phyloP scores from a whole-genome alignment of 2,113 vertebrate species.

The Hippotragus niger region DNA sequence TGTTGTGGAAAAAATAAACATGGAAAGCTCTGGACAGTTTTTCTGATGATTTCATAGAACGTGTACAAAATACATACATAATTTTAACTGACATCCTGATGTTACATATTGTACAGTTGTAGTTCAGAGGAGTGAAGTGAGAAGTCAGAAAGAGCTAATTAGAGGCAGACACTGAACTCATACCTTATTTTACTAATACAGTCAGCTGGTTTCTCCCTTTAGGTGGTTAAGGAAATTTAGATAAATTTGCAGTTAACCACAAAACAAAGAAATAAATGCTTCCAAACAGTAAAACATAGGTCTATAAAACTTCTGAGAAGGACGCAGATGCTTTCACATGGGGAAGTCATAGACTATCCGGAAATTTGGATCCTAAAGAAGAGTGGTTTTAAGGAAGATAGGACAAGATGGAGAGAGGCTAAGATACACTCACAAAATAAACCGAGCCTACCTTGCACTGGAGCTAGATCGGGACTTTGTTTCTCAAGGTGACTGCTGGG shows the following conservation, averaged over 20 bases:
- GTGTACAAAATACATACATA: not conserved
- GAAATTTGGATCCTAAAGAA: not conserved
- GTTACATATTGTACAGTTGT: not conserved
- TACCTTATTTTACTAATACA: not conserved
- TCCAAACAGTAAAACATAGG: not conserved
- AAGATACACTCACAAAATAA: not conserved
- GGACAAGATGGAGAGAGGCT: not conserved
- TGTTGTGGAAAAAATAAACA: not conserved
- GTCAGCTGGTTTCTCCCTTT: not conserved
- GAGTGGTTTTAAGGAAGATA: not conserved
- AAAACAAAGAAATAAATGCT: not conserved
- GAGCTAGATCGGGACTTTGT: not conserved
- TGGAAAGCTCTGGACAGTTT: not conserved
- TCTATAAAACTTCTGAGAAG: not conserved
- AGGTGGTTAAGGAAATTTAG: not conserved
- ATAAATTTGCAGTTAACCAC: not conserved
- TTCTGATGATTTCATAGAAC: conserved; percentile 9
- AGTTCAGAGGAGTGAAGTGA: not conserved
- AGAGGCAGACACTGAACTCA: not conserved
- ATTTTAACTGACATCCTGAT: not conserved
- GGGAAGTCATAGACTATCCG: not conserved
- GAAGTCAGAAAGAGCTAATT: not conserved
- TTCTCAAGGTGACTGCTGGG: conserved; percentile 23
- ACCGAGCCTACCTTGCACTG: not conserved
- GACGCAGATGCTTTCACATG: not conserved